A percentile compares a stretch with the other conserved stretches of the same genome.
Evolutionary conservation across 2,113 vertebrate species (phyloP).

Genomic region (Actenoides lindsayi): DNA sequence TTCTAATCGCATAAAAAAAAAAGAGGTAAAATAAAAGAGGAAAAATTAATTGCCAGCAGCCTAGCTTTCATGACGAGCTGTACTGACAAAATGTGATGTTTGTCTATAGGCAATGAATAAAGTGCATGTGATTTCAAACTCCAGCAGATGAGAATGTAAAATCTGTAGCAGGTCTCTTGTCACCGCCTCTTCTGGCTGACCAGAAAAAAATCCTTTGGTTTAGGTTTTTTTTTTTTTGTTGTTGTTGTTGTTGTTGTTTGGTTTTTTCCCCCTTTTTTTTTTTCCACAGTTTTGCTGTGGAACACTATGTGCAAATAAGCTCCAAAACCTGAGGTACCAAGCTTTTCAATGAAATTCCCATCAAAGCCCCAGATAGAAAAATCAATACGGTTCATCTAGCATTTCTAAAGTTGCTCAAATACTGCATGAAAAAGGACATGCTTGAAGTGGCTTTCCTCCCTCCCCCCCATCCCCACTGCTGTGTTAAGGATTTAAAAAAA

Average conservation of each 20-base stretch:
- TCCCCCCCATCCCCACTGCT: background rate
- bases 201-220: background rate
- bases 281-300: background rate
- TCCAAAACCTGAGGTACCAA: background rate
- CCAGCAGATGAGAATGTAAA: background rate
- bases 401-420: background rate
- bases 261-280: background rate
- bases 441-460: accelerated
- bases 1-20: background rate
- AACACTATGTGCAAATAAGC: background rate
- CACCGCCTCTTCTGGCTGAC: background rate
- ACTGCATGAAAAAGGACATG: background rate
- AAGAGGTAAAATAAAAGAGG: background rate
- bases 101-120: background rate
- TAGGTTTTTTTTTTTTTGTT: background rate
- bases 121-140: background rate
- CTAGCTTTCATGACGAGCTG: background rate
- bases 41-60: background rate
- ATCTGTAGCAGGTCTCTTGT: background rate
- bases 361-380: slow-evolving; percentile 25
- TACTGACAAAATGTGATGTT: background rate
- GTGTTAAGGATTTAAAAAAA: background rate
- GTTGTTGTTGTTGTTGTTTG: background rate
- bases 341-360: slow-evolving; percentile 15
- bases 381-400: background rate